These are phyloP conservation scores for Epinephelus fuscoguttatus DNA, from an alignment of 2,113 vertebrate species.

Conservation along the genomic window DNA sequence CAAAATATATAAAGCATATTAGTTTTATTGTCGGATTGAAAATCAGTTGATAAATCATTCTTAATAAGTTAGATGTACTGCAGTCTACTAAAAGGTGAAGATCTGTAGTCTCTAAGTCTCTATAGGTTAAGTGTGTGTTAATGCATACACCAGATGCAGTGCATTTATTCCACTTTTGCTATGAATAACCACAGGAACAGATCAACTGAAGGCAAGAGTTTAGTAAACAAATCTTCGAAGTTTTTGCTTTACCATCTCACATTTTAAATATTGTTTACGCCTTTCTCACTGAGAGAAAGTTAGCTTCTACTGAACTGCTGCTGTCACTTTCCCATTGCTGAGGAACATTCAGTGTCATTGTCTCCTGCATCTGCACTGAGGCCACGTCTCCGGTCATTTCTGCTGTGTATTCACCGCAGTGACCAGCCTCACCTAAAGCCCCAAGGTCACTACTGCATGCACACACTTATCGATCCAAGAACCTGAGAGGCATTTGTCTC, in stretches of 20 bases:
- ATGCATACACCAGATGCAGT: background rate
- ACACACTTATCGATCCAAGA: slow-evolving; percentile 55
- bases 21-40: background rate
- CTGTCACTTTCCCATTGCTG: background rate
- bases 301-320: background rate
- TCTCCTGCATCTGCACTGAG: background rate
- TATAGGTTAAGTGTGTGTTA: background rate
- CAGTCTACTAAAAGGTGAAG: background rate
- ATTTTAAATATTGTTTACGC: background rate
- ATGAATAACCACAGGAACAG: background rate
- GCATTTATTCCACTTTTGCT: background rate
- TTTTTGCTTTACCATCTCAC: background rate
- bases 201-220: background rate
- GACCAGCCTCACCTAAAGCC: slow-evolving; percentile 15
- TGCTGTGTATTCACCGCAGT: slow-evolving; percentile 47
- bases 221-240: background rate
- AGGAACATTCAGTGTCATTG: background rate
- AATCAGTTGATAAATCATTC: background rate
- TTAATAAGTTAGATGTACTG: slow-evolving; percentile 5
- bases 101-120: background rate
- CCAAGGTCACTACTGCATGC: slow-evolving; percentile 43
- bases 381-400: slow-evolving; percentile 1
- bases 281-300: background rate
- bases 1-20: no score
- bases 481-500: slow-evolving; percentile 46